Base-by-base conservation (phyloP, 2,797 vertebrate species). In the Loris lydekkerianus region DNA sequence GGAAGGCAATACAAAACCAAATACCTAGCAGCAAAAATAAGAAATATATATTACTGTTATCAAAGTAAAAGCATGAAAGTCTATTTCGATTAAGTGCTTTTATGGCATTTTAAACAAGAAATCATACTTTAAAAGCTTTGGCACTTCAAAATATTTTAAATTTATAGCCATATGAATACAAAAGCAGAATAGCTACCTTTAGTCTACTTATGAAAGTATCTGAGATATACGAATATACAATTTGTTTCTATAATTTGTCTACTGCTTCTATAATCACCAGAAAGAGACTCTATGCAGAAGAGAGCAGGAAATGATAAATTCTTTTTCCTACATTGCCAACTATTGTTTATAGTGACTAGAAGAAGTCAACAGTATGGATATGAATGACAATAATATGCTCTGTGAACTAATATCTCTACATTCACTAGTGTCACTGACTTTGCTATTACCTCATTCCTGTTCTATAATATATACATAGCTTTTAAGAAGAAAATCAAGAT, bases 401-500 rank as follows among this genome's bases (percentile, higher is more conserved):
- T 80, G 34, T 76, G 93, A 92, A 90, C 29, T 86, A 63, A 92
- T 43, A 53, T 90, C 34, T 63, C 65, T 76, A 67, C 1, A 73
- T 56, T 90, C 20, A 85, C 29, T 31, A 65, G 11, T 72, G 37
- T 67, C 70, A 83, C 8, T 65, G 29, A 91, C 88, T 94, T 86
- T 84, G 90, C 61, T 67, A 67, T 83, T 85, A 87, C 34, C 86
- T 73, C 76, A 65, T 91, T 86, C 67, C 34, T 81, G 27, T 78
- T 89, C 37, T 84, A 43, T 63, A 77, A 73, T 87, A 91, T 21
- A 27, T 70, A 95, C 83, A 84, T 20, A 85, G 49, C 31, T 96
- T 91, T 78, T 93, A 72, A 89, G 40, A 76, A 92, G 77, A 95
- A 80, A 86, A 60, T 73, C 60, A 89, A 86, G 61, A 89, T 73